A percentile compares a stretch with the other conserved stretches of the same genome.
These are phyloP conservation scores for Ennomos quercinarius DNA, from an alignment of 2,888 invertebrate genomes.

Conservation along the genomic window DNA sequence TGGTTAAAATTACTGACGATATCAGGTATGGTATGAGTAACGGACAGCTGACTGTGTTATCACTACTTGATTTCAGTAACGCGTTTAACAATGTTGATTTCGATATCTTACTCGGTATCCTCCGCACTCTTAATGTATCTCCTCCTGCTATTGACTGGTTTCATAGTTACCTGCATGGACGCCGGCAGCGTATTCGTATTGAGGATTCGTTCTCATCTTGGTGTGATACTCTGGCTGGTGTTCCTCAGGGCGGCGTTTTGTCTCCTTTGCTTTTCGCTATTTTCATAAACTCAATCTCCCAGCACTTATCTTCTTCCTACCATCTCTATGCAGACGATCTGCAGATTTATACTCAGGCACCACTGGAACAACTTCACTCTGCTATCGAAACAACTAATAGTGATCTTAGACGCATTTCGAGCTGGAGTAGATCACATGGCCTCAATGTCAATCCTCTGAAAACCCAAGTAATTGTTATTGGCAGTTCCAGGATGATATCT, in stretches of 20 bases:
- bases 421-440: constrained; percentile 6
- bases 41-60: constrained; percentile 1
- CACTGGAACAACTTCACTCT: not conserved
- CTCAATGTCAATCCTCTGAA: constrained; percentile 7
- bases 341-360: constrained; percentile 6
- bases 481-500: constrained; percentile 3
- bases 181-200: constrained; percentile 10
- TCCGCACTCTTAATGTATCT: constrained; percentile 16
- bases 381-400: constrained; percentile 6
- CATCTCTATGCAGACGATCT: constrained; percentile 17
- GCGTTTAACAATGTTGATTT: constrained; percentile 14
- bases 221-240: constrained; percentile 11
- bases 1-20: constrained; percentile 14
- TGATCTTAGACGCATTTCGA: not conserved
- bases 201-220: constrained; percentile 2
- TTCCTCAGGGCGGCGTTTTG: not conserved
- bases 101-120: constrained; percentile 7
- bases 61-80: constrained; percentile 8
- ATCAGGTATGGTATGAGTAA: constrained; percentile 4
- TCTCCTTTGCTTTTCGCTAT: not conserved
- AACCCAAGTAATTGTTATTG: constrained; percentile 10
- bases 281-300: constrained; percentile 19
- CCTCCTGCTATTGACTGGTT: constrained; percentile 14
- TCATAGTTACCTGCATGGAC: constrained; percentile 15
- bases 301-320: not conserved